Evolutionary conservation across 2,113 vertebrate genomes (phyloP).

Genomic region (Lophura nycthemera): DNA sequence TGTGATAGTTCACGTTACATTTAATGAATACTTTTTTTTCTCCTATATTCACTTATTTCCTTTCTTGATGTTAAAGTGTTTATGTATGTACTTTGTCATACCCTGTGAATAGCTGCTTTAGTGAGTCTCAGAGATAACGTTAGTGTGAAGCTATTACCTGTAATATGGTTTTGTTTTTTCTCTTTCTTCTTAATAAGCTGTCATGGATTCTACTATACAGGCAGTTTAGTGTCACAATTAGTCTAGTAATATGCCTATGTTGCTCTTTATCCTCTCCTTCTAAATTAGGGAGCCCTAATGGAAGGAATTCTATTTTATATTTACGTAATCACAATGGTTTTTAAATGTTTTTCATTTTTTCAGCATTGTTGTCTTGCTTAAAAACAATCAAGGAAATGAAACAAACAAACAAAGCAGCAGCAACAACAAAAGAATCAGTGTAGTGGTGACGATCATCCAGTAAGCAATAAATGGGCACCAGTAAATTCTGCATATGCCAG

Average conservation of each 20-base stretch:
- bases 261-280: neutral
- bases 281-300: neutral
- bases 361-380: neutral
- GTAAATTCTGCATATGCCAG: neutral
- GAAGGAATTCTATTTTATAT: neutral
- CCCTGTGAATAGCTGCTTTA: neutral
- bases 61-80: neutral
- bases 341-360: neutral
- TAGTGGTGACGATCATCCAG: neutral
- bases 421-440: neutral
- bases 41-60: neutral
- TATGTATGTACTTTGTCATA: neutral
- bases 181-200: neutral
- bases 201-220: neutral
- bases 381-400: neutral
- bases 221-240: slow-evolving; percentile 14
- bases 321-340: accelerated
- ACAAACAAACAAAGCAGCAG: neutral
- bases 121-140: neutral
- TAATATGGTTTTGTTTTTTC: neutral
- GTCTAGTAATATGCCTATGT: neutral
- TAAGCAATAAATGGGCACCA: neutral
- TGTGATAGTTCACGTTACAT: neutral
- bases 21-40: neutral
- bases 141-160: neutral